These are phyloP conservation scores for Brachyopa scutellaris DNA, from an alignment of 2,888 invertebrate species.

Conservation along the genomic window DNA sequence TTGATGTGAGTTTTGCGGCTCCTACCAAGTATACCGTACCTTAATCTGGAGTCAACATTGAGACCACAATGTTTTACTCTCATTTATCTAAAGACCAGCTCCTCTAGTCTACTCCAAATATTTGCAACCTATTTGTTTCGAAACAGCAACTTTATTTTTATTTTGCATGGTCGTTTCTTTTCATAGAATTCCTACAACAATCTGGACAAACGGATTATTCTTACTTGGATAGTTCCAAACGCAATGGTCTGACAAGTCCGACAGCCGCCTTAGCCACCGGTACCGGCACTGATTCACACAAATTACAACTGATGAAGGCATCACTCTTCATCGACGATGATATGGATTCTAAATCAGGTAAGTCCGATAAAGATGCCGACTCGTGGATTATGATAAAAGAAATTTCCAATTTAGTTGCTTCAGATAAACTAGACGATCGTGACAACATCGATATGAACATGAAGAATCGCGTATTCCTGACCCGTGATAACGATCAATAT, in stretches of 20 bases:
- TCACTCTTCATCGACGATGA: constrained; percentile 84
- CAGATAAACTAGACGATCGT: constrained; percentile 62
- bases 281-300: constrained; percentile 86
- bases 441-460: constrained; percentile 65
- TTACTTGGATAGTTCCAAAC: constrained; percentile 75
- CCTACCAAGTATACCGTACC: too few species aligned
- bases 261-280: constrained; percentile 85
- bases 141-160: too few species aligned
- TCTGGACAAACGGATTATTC: constrained; percentile 75
- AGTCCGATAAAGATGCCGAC: too few species aligned
- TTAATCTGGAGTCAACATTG: too few species aligned
- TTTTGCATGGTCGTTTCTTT: constrained; percentile 2
- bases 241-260: constrained; percentile 82
- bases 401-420: constrained; percentile 56
- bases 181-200: constrained; percentile 79
- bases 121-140: neutral
- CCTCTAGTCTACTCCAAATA: too few species aligned
- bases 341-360: constrained; percentile 78
- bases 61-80: too few species aligned
- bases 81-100: too few species aligned
- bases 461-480: constrained; percentile 57
- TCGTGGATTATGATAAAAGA: too few species aligned
- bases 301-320: constrained; percentile 92
- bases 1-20: too few species aligned
- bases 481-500: constrained; percentile 70